Evolutionary conservation across 2,888 invertebrate genomes (phyloP).

Genomic region (Stratiomys singularior): DNA sequence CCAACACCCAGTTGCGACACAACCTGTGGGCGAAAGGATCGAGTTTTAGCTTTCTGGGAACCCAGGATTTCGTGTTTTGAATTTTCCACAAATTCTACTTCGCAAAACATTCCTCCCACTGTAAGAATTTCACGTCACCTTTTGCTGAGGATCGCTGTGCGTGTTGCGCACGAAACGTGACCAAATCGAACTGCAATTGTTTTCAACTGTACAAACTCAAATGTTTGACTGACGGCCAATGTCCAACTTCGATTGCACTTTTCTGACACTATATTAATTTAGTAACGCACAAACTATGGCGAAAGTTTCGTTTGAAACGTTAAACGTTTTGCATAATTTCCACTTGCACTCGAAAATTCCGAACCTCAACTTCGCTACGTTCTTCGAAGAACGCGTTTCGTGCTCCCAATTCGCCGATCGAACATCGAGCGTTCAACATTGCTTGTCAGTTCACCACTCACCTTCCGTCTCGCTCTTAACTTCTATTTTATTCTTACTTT

Average conservation of each 20-base stretch:
- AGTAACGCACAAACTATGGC: not conserved
- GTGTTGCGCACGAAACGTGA: slow-evolving; percentile 1
- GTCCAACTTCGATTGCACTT: not conserved
- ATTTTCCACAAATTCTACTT: no score
- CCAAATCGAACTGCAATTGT: not conserved
- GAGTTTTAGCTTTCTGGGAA: no score
- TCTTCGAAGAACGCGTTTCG: not conserved
- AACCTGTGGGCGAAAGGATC: no score
- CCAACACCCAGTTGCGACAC: no score
- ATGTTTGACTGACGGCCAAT: not conserved
- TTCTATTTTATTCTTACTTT: not conserved
- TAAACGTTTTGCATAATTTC: slow-evolving; percentile 27
- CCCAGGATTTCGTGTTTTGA: no score
- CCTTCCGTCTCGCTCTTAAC: not conserved
- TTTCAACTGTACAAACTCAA: not conserved
- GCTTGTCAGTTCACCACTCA: not conserved
- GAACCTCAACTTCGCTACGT: not conserved
- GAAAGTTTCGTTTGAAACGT: not conserved
- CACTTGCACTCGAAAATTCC: slow-evolving; percentile 24
- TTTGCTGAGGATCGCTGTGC: not conserved
- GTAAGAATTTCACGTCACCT: slow-evolving; percentile 7
- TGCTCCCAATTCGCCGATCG: not conserved
- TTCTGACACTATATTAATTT: not conserved
- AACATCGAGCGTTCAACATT: not conserved
- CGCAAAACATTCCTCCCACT: not conserved